Evolutionary conservation across 2,888 invertebrate species (phyloP), one percentile per base, ranked within the genome.

Genomic region (Drosophila borborema): DNA sequence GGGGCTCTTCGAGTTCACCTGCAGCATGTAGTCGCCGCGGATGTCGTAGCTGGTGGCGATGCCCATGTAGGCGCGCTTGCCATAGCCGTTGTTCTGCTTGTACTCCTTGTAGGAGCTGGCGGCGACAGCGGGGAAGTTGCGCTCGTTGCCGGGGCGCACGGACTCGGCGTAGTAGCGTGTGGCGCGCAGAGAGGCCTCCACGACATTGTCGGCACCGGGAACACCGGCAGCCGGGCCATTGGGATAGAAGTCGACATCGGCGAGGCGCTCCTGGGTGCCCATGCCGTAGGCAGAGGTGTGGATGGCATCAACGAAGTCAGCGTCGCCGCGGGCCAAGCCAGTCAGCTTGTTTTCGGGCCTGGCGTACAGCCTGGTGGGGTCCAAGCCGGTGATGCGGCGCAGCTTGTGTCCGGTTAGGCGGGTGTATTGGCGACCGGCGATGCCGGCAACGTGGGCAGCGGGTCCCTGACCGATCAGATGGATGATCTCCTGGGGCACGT

Each of bases 211-310:
- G 31, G 92, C 87, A 7, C 92, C 93, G 51, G 92, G 91, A 9
- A 86, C 90, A 51, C 77, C 79, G 23, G 75, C 55, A 10, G 76
- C 64, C 7, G 90, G 90, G 41, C 92, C 92, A 64, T 93, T 92
- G 49, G 92, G 92, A 64, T 86, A 93, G 85, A 92, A 93, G 63
- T 93, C 93, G 56, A 89, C 89, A 80, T 93, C 91, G 64, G 89
- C 93, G 18, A 81, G 72, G 6, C 91, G 86, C 12, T 69, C 61
- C 7, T 64, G 43, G n/a, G 85, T 91, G 38, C 91, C 92, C 84
- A 91, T 87, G 41, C 92, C 91, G 38, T 85, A 88, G 49, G 82
- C 86, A 1, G 92, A 91, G 10, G 93, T 89, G 66, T 93, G 93
- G 55, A 93, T 92, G 70, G 82, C 93, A 75, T 92, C 93, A 38